A percentile compares a stretch with the other conserved stretches of the same genome.
Conservation (phyloP, 2,113 vertebrate genomes). For the Leucosticte australis region DNA sequence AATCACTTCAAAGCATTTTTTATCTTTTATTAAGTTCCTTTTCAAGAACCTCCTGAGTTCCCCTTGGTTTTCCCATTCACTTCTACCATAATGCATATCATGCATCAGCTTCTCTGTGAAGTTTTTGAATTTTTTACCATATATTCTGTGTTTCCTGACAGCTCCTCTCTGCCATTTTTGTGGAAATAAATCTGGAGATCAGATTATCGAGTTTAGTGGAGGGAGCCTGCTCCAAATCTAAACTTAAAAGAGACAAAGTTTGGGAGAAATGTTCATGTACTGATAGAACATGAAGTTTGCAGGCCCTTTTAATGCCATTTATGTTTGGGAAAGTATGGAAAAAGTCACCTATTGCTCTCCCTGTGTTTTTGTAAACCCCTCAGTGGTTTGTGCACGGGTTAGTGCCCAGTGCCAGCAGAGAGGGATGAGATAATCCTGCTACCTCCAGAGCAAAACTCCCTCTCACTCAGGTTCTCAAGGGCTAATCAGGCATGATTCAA, state of each 20-base stretch:
- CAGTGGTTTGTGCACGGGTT: neutral
- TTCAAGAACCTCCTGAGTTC: neutral
- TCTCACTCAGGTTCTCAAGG: neutral
- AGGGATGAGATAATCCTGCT: neutral
- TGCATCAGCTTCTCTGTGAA: neutral
- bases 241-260: neutral
- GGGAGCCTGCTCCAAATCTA: neutral
- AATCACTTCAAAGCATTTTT: constrained; percentile 39
- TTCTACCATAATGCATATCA: neutral
- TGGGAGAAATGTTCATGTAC: neutral
- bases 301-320: neutral
- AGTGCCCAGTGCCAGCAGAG: neutral
- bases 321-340: neutral
- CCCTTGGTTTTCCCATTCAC: neutral
- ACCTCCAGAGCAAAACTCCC: neutral
- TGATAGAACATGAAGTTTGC: neutral
- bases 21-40: neutral
- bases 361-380: neutral
- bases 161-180: neutral
- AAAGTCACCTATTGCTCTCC: rapidly evolving
- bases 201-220: neutral
- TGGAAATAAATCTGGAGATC: neutral
- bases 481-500: neutral
- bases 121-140: neutral
- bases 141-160: neutral